Conservation (phyloP, 2,797 vertebrate genomes). For the Melanotaenia trifasciata region DNA sequence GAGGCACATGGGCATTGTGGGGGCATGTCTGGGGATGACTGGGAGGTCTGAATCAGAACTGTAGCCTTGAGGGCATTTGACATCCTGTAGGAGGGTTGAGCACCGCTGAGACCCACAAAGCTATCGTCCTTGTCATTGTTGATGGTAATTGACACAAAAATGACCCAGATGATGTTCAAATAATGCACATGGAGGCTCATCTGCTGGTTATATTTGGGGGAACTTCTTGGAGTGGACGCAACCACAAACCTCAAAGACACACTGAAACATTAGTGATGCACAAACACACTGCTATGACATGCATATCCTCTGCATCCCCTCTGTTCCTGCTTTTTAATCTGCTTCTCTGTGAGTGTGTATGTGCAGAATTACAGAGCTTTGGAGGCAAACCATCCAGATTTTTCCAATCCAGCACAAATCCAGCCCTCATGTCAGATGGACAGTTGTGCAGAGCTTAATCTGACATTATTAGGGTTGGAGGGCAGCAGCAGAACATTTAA, state of each 20-base stretch:
- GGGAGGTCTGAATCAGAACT: slow-evolving; percentile 61
- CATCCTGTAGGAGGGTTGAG: slow-evolving; percentile 42
- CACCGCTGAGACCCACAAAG: slow-evolving; percentile 31
- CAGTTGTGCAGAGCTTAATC: slow-evolving; percentile 81
- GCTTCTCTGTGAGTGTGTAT: slow-evolving; percentile 54
- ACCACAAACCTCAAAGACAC: slow-evolving; percentile 11
- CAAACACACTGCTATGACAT: slow-evolving; percentile 35
- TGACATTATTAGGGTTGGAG: slow-evolving; percentile 71
- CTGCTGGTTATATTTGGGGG: slow-evolving; percentile 1
- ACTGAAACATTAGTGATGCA: slow-evolving; percentile 10
- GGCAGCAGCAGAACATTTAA: slow-evolving; percentile 46
- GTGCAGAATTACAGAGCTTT: slow-evolving; percentile 78
- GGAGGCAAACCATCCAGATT: slow-evolving; percentile 77
- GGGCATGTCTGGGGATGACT: slow-evolving; percentile 65
- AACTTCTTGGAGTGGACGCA: slow-evolving; percentile 38
- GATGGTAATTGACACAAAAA: slow-evolving; percentile 22
- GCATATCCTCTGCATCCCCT: slow-evolving; percentile 28
- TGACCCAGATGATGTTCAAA: slow-evolving; percentile 8
- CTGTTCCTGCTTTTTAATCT: slow-evolving; percentile 71
- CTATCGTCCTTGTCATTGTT: slow-evolving; percentile 20
- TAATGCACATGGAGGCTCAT: neutral
- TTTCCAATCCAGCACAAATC: slow-evolving; percentile 82
- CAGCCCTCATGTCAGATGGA: slow-evolving; percentile 79
- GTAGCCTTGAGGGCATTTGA: slow-evolving; percentile 57
- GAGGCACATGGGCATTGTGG: slow-evolving; percentile 68